phyloP scores from a whole-genome alignment of 1,140 invertebrate species.

The Drosophila fuyamai region DNA sequence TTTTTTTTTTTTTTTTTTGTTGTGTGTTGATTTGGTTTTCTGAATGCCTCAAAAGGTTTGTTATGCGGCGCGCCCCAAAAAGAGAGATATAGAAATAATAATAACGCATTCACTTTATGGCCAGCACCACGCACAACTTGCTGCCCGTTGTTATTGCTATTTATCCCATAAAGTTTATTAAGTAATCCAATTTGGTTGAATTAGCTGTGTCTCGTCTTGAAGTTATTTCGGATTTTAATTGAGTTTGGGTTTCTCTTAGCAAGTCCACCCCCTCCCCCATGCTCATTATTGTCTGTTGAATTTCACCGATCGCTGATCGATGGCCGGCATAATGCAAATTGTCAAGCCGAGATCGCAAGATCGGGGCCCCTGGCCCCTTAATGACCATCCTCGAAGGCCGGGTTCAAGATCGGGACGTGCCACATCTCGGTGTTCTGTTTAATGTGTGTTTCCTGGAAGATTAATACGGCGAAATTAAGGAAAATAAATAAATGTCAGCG shows the following conservation, averaged over 20 bases:
- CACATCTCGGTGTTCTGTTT: constrained; percentile 64
- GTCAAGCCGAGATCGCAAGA: constrained; percentile 54
- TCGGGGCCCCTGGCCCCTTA: constrained; percentile 12
- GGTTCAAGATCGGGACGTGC: constrained; percentile 51
- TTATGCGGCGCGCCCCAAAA: constrained; percentile 74
- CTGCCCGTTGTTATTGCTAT: constrained; percentile 63
- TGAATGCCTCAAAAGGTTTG: constrained; percentile 78
- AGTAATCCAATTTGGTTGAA: constrained; percentile 84
- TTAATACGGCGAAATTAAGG: constrained; percentile 85
- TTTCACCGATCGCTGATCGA: constrained; percentile 65
- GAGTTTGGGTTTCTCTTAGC: constrained; percentile 47
- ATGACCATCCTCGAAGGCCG: constrained; percentile 25
- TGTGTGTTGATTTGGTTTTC: constrained; percentile 44
- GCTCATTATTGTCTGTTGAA: constrained; percentile 37
- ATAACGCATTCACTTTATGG: constrained; percentile 72
- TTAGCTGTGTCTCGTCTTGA: constrained; percentile 64
- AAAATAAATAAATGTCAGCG: constrained; percentile 85
- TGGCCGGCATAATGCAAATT: constrained; percentile 74
- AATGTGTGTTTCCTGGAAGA: constrained; percentile 82
- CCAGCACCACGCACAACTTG: constrained; percentile 56
- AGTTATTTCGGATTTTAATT: constrained; percentile 61
- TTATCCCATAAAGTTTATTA: constrained; percentile 84
- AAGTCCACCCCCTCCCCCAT: background rate
- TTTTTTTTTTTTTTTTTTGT: constrained; percentile 33
- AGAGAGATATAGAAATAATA: constrained; percentile 50